Base-by-base conservation (phyloP, 2,113 vertebrate species). In the Himantopus leucocephalus region DNA sequence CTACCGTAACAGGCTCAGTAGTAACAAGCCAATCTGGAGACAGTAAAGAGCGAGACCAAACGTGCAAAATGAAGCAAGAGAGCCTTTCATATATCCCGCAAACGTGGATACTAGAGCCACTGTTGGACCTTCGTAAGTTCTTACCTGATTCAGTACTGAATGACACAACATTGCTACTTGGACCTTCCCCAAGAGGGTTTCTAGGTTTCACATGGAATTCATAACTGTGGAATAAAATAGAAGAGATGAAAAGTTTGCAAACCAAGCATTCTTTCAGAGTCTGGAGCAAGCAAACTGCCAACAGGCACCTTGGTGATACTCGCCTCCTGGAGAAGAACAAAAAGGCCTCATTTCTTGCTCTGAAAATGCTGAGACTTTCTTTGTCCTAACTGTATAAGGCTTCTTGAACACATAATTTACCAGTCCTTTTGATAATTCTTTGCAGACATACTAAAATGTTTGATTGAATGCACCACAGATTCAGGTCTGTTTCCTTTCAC, bases 91-190 rank as follows among this genome's bases (percentile, higher is more conserved):
- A 32, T 37, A 56, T 72, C 24, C 30, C 60, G 80, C 14, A 52
- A 47, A 39, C 20, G 26, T 1, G 26, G 37, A 19, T 32, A 6
- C 22, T 48, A 48, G 9, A 91, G 30, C 26, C 0, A 2, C 43
- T 63, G 26, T 60, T 2, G 1, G 19, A 45, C 35, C 35, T 72
- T 48, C 29, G 62, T 17, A 88, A 70, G 48, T 48, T 53, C 94
- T 98, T 99, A 99, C 99, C 99, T 97, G 99, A 99, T 97, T 99
- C 99, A 29, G 99, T 99, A 92, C 75, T 99, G 85, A 99, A 99
- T 41, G 98, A 32, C 96, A 99, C 99, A 12, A 98, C 97, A 4
- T 98, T 98, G 88, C 98, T 99, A 63, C 98, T 94, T 26, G 99
- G 99, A 55, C 99, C 99, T 80, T 98, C 97, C 79, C 99, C 99